Base-by-base conservation (phyloP, 2,888 invertebrate genomes). In the Archips xylosteana region DNA sequence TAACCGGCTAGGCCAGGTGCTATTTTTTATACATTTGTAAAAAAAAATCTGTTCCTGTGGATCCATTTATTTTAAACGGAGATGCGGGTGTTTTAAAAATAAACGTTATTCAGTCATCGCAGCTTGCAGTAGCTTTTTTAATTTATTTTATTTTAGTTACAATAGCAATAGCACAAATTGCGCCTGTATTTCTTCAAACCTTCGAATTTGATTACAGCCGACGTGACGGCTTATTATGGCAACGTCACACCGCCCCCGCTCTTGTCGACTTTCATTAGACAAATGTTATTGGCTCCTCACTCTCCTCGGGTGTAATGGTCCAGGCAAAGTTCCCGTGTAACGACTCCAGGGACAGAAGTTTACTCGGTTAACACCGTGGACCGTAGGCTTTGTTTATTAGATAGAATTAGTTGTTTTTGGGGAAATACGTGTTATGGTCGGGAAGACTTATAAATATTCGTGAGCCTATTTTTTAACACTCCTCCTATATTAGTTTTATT, bases 241-340 rank as follows among this genome's bases (percentile, higher is more conserved):
- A 5, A 32, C 79, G 78, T 75, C 78, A 77, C 76, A 66, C 74
- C 79, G 79, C 74, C 75, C 68, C 70, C 79, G 85, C 87, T 84
- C 85, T 87, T 87, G 85, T 84, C 82, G 80, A 84, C 81, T 89
- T 87, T 89, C 86, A 89, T 89, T 89, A 89, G 82, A 78, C 13
- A 76, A 74, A 77, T 81, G 86, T 85, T 87, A 88, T 86, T 84
- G 81, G 80, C 78, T 80, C 75, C 76, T 70, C 77, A 75, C 74
- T 75, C 76, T 81, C 75, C 75, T 71, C 70, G 72, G 72, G 74
- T 68, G 74, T 75, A 79, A 82, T 80, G 78, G 76, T 59, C 68
- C 66, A 54, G 68, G 65, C 74, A 76, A 79, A 79, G 79, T 77
- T 79, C 75, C 75, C 36, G n/a, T 51, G 36, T 65, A 65, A 65